Base-by-base conservation (phyloP, 2,113 vertebrate genomes). In the Axis porcinus region DNA sequence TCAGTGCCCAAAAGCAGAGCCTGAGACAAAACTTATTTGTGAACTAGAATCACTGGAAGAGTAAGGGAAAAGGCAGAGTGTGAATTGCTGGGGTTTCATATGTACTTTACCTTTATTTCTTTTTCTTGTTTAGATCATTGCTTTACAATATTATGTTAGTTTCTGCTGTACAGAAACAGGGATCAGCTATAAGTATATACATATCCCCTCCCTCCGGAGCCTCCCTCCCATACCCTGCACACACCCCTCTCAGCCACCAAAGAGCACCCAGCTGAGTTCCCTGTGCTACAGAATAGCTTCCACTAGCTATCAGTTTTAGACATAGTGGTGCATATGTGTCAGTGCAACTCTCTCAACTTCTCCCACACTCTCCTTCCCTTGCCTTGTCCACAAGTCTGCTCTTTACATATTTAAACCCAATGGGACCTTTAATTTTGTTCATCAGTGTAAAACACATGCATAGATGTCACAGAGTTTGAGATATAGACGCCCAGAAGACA, bases 171-270 rank as follows among this genome's bases (percentile, higher is more conserved):
- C 40, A 14, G 19, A 23, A 74, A 14, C 21, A 43, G 10, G 6
- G 13, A 74, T 74, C 70, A 14, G 23, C 40, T 76, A 0, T 14
- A 76, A 27, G 36, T 43, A 43, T 27, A 43, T 12, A 25, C 3
- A 14, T 76, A 27, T 76, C 36, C 70, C 6, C 23, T 27, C 36
- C 21, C 55, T 57, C 19, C 6, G 0, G 55, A 57, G 55, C 55
- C 55, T 23, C 55, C 55, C 11, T 76, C 36, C 40, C 23, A 76
- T 14, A 70, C 3, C 70, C 23, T 3, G 0, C 2, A 43, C 23
- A 74, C 2, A 7, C 0, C 6, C 11, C 11, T 76, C 36, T 27
- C 7, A 3, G 23, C 7, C 36, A 43, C 25, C 12, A 4, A 25
- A 27, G 6, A 1, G 1, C 23, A 43, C 70, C 23, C 11, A 27